A percentile compares a stretch with the other conserved stretches of the same genome.
Evolutionary conservation across 2,797 vertebrate species (phyloP).

Genomic region (Buceros bicornis): DNA sequence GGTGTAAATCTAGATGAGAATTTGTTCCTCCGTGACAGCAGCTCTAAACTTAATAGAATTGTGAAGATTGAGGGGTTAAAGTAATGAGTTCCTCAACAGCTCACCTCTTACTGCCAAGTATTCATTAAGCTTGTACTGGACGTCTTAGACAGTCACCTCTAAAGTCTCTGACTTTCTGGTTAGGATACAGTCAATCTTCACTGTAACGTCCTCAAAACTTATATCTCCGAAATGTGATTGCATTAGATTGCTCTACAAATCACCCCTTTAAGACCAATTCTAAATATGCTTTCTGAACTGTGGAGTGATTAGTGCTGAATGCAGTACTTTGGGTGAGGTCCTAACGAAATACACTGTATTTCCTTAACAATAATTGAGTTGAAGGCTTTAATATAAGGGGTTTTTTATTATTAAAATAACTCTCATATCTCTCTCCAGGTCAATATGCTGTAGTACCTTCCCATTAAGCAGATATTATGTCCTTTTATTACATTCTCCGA

Average conservation of each 20-base stretch:
- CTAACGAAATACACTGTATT: constrained; percentile 72
- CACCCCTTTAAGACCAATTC: constrained; percentile 73
- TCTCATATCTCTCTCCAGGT: constrained; percentile 79
- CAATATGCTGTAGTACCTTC: constrained; percentile 80
- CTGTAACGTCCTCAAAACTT: constrained; percentile 78
- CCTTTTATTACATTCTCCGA: constrained; percentile 81
- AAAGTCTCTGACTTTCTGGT: constrained; percentile 70
- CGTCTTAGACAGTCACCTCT: constrained; percentile 63
- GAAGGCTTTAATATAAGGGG: constrained; percentile 75
- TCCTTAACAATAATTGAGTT: constrained; percentile 76
- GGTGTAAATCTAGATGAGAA: constrained; percentile 36
- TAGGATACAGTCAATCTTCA: constrained; percentile 75
- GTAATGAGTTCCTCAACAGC: constrained; percentile 72
- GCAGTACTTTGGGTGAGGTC: constrained; percentile 73
- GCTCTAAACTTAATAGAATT: constrained; percentile 76
- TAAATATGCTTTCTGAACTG: constrained; percentile 75
- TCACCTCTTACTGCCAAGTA: constrained; percentile 52
- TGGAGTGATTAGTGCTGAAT: constrained; percentile 70
- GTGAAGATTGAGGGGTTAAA: constrained; percentile 70
- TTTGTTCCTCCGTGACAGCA: constrained; percentile 27
- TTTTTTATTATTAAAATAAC: constrained; percentile 82
- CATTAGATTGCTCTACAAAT: constrained; percentile 79
- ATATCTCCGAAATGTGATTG: constrained; percentile 73
- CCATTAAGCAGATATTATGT: constrained; percentile 84
- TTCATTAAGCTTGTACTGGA: constrained; percentile 57